These are phyloP conservation scores for Malacoraja senta DNA, from an alignment of 2,797 vertebrate genomes.

Conservation along the genomic window DNA sequence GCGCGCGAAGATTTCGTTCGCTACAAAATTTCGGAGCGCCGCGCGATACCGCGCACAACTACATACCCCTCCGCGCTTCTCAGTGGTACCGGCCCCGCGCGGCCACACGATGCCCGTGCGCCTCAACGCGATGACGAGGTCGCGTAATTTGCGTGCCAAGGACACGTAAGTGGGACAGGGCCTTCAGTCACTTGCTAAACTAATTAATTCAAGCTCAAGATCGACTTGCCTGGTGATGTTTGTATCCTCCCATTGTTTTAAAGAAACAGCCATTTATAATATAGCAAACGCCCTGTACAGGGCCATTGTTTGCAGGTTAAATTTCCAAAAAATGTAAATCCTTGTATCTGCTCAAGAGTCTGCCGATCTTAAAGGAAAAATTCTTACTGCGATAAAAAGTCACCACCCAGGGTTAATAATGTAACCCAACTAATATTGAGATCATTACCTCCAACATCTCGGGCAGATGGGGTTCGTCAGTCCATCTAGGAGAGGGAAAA, in stretches of 20 bases:
- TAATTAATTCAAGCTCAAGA: background rate
- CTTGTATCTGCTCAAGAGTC: background rate
- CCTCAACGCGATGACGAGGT: no score
- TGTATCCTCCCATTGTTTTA: conserved; percentile 8
- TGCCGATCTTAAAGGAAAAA: background rate
- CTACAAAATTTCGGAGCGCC: no score
- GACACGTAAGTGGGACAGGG: no score
- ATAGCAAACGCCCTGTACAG: background rate
- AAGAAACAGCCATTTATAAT: background rate
- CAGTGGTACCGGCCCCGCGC: no score
- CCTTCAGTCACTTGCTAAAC: background rate
- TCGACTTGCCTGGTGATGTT: background rate
- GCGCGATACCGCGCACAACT: no score
- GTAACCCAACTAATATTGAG: background rate
- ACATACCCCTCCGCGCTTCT: no score
- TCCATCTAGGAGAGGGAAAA: no score
- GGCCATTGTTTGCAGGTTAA: background rate
- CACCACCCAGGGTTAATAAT: background rate
- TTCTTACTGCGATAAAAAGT: background rate
- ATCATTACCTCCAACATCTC: background rate
- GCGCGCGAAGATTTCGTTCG: no score
- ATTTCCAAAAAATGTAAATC: background rate
- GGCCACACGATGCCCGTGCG: no score
- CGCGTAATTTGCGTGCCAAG: no score
- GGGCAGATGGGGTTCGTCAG: no score